Conservation (phyloP, 2,888 invertebrate genomes). For the Dorcus hopei region DNA sequence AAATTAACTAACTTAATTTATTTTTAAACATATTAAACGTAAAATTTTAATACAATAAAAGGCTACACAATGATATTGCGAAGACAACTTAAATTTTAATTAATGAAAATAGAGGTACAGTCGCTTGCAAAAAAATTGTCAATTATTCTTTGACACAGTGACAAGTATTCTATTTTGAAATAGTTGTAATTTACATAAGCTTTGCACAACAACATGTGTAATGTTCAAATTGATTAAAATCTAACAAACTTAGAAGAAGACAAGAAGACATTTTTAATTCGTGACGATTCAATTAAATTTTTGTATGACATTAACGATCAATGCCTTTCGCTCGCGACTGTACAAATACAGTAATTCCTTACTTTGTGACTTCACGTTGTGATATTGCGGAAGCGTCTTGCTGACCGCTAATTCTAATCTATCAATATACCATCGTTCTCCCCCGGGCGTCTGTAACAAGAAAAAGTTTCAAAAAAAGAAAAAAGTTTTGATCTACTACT, state of each 20-base stretch:
- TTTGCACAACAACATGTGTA: no score
- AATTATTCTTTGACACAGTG: no score
- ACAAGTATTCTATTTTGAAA: no score
- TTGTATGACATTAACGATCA: no score
- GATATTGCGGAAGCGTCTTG: slow-evolving; percentile 42
- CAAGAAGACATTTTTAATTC: no score
- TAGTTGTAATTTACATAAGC: no score
- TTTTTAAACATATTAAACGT: background rate
- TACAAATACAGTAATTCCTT: slow-evolving; percentile 13
- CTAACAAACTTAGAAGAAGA: no score
- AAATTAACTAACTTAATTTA: background rate
- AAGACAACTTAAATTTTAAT: background rate
- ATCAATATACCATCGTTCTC: slow-evolving; percentile 85
- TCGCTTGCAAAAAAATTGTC: no score
- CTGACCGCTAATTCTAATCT: slow-evolving; percentile 74
- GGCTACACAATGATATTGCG: no score
- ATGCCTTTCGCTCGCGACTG: no score
- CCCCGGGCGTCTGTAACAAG: slow-evolving; percentile 73
- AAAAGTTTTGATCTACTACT: background rate
- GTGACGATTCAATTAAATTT: no score
- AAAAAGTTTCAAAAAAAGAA: background rate
- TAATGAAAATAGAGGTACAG: background rate
- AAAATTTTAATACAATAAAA: background rate
- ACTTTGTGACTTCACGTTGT: slow-evolving; percentile 42
- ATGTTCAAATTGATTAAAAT: no score